Evolutionary conservation across 2,113 vertebrate species (phyloP).

Genomic region (Spea bombifrons): DNA sequence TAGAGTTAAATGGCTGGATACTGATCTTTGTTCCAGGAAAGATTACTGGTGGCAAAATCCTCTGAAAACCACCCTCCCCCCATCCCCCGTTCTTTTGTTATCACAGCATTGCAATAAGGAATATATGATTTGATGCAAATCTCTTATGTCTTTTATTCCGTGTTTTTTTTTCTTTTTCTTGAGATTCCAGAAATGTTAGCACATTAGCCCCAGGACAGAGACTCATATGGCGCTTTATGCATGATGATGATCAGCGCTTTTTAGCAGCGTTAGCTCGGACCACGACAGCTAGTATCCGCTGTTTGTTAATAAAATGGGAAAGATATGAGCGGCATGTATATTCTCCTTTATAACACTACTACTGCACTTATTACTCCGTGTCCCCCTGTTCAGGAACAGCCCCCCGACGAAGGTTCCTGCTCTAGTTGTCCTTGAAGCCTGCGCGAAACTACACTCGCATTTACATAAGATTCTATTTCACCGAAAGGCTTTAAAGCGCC

Average conservation of each 20-base stretch:
- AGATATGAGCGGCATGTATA: background rate
- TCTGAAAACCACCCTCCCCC: slow-evolving; percentile 14
- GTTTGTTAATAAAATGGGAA: background rate
- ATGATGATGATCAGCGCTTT: slow-evolving; percentile 2
- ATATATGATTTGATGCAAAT: slow-evolving; percentile 48
- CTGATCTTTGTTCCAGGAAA: slow-evolving; percentile 26
- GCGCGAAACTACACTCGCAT: too few relatives aligned
- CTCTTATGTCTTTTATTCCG: slow-evolving; percentile 42
- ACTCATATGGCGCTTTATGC: slow-evolving; percentile 22
- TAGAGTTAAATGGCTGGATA: background rate
- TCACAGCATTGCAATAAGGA: slow-evolving; percentile 32
- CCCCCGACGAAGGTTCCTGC: too few relatives aligned
- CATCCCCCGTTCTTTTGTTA: slow-evolving; percentile 20
- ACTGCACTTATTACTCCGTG: too few relatives aligned
- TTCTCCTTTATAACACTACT: too few relatives aligned
- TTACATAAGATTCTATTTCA: too few relatives aligned
- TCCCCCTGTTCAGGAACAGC: too few relatives aligned
- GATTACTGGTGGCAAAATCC: slow-evolving; percentile 22
- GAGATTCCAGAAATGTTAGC: slow-evolving; percentile 38
- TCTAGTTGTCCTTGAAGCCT: too few relatives aligned
- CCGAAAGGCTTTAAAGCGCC: too few relatives aligned
- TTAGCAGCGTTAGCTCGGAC: slow-evolving; percentile 15
- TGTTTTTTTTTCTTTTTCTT: slow-evolving; percentile 14
- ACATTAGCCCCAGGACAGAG: slow-evolving; percentile 40
- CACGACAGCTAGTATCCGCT: background rate